Conservation (phyloP, 2,888 invertebrate genomes). For the Clunio marinus region DNA sequence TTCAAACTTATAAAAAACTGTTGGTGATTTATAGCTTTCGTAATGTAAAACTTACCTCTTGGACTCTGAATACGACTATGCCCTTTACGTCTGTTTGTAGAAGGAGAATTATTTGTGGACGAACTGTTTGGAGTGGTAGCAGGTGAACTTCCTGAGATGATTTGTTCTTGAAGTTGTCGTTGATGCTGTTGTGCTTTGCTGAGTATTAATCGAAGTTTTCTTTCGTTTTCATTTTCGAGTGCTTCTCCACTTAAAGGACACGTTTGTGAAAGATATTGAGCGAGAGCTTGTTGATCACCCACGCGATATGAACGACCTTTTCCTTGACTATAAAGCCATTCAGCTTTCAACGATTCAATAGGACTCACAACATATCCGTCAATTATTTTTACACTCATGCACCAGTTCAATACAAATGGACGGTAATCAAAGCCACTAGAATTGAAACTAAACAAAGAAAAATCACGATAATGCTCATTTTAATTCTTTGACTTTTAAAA, state of each 20-base stretch:
- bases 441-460: constrained; percentile 49
- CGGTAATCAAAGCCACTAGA: constrained; percentile 84
- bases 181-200: constrained; percentile 90
- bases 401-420: constrained; percentile 91
- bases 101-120: constrained; percentile 50
- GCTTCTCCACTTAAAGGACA: constrained; percentile 81
- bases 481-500: constrained; percentile 41
- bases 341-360: constrained; percentile 89
- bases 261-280: constrained; percentile 75
- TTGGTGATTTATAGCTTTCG: no score
- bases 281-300: constrained; percentile 77
- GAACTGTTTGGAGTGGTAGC: constrained; percentile 43
- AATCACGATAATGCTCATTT: constrained; percentile 2
- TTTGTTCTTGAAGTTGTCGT: constrained; percentile 72
- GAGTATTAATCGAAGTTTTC: constrained; percentile 77
- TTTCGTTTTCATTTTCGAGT: constrained; percentile 78
- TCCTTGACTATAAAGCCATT: constrained; percentile 94
- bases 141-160: constrained; percentile 45
- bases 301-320: constrained; percentile 81
- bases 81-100: constrained; percentile 47
- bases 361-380: constrained; percentile 87
- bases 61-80: constrained; percentile 52
- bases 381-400: constrained; percentile 77
- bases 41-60: constrained; percentile 49
- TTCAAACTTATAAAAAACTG: no score